A percentile compares a stretch with the other conserved stretches of the same genome.
Conservation (phyloP, 53 echinoderm and acorn worm genomes). For the Mesocentrotus franciscanus region DNA sequence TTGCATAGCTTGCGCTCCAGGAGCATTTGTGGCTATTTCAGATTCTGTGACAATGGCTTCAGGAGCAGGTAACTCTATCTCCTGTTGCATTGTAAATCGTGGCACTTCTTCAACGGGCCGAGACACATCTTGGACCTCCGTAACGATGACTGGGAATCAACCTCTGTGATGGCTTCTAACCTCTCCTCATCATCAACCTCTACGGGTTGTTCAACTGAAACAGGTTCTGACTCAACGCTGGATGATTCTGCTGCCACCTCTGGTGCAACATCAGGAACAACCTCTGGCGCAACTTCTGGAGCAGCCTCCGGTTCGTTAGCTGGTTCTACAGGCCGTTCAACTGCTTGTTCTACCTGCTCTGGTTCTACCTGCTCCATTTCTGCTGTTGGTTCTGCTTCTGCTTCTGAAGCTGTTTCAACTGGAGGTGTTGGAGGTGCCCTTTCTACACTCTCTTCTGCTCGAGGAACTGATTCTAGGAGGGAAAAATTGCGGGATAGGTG, state of each 20-base stretch:
- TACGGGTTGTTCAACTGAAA: background rate
- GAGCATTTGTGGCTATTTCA: constrained; percentile 26
- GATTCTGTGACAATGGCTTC: background rate
- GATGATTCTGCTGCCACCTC: constrained; percentile 5
- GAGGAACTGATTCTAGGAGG: constrained; percentile 55
- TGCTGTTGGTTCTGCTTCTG: constrained; percentile 25
- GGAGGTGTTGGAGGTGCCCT: constrained; percentile 25
- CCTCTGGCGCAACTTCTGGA: background rate
- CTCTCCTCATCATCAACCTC: constrained; percentile 8
- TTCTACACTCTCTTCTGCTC: constrained; percentile 22
- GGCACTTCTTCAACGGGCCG: background rate
- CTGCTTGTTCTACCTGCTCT: background rate
- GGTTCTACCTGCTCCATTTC: background rate
- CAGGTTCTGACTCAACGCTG: constrained; percentile 13
- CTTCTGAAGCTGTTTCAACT: background rate
- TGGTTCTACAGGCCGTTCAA: background rate
- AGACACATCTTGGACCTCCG: background rate
- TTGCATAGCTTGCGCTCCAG: constrained; percentile 1
- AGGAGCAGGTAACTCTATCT: constrained; percentile 60
- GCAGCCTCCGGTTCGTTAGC: background rate
- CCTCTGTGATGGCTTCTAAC: constrained; percentile 26
- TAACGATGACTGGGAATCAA: constrained; percentile 52
- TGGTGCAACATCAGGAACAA: background rate
- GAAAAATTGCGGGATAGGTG: constrained; percentile 35
- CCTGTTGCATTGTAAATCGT: constrained; percentile 24